Conservation (phyloP, 2,113 vertebrate species). For the Lagenorhynchus albirostris region DNA sequence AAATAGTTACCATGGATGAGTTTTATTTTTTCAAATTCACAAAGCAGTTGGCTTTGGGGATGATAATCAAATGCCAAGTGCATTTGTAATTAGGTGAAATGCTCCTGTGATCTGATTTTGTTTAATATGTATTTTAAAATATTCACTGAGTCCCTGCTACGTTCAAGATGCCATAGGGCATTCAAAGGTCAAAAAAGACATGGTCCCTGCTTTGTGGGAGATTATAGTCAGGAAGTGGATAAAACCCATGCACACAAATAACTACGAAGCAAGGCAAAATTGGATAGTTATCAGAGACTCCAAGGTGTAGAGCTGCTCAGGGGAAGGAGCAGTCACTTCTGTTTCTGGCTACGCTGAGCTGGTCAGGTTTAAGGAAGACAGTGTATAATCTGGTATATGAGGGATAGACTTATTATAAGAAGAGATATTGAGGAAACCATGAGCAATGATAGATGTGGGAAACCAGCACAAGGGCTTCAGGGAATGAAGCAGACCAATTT, state of each 20-base stretch:
- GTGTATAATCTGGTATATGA: constrained; percentile 18
- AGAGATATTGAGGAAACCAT: background rate
- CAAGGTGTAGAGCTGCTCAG: background rate
- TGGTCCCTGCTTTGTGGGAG: background rate
- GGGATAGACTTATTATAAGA: constrained; percentile 18
- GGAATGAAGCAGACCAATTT: constrained; percentile 16
- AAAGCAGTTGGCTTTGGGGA: constrained; percentile 48
- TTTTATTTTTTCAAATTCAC: constrained; percentile 45
- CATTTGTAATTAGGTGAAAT: constrained; percentile 60
- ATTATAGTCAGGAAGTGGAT: background rate
- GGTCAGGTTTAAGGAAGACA: constrained; percentile 33
- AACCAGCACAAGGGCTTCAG: background rate
- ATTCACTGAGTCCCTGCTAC: constrained; percentile 14
- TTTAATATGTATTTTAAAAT: constrained; percentile 61
- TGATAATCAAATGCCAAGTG: constrained; percentile 53
- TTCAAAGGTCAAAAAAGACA: constrained; percentile 32
- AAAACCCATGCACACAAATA: constrained; percentile 1
- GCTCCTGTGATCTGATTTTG: constrained; percentile 39
- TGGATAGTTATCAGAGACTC: constrained; percentile 9
- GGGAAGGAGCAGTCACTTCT: constrained; percentile 22
- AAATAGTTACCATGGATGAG: constrained; percentile 49
- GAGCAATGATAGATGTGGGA: constrained; percentile 4
- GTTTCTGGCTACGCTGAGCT: background rate
- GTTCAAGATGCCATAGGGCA: constrained; percentile 13
- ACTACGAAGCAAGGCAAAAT: constrained; percentile 2